Base-by-base conservation (phyloP, 2,888 invertebrate species). In the Eretmocerus hayati region DNA sequence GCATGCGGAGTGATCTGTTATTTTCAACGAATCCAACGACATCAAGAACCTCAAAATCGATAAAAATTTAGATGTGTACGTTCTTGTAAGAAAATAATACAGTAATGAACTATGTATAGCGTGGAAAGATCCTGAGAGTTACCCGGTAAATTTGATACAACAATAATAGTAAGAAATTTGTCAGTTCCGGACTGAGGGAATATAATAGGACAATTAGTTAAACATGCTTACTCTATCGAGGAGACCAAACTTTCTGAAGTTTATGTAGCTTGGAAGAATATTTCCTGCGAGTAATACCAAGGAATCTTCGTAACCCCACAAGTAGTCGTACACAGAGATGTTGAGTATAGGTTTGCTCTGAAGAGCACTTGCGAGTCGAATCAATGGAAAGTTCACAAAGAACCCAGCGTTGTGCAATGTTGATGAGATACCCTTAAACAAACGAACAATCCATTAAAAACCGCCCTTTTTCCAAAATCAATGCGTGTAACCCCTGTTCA, bases 221-320 rank as follows among this genome's bases (percentile, higher is more conserved):
- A 26, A 26, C 11, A 6, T 32, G 53, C 79, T 77, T 69, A 90
- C 90, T 72, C 88, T 77, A 62, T 89, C 90, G 58, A 91, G 72
- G 38, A 91, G 75, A 1, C 91, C 92, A 59, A 92, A 85, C 61
- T 79, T 81, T n/a, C 77, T 73, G 61, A 90, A 90, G 59, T 87
- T 81, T 13, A 91, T 85, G 77, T 87, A 84, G n/a, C 78, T 81
- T 0, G 90, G 90, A 16, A 90, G 66, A 33, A 87, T 68, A 19
- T 75, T 78, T 56, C 85, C 79, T 0, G 87, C 88, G 26, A 88
- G 65, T 2, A 74, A 72, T 40, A 91, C 81, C 36, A 91, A 63
- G 0, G 78, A 75, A 62, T 91, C 90, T 2, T 87, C 80, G 65
- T 89, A 90, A 0, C 90, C 90, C 87, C 88, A 90, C 13, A 90